Evolutionary conservation across 2,113 vertebrate genomes (phyloP).

Genomic region (Equus przewalskii): DNA sequence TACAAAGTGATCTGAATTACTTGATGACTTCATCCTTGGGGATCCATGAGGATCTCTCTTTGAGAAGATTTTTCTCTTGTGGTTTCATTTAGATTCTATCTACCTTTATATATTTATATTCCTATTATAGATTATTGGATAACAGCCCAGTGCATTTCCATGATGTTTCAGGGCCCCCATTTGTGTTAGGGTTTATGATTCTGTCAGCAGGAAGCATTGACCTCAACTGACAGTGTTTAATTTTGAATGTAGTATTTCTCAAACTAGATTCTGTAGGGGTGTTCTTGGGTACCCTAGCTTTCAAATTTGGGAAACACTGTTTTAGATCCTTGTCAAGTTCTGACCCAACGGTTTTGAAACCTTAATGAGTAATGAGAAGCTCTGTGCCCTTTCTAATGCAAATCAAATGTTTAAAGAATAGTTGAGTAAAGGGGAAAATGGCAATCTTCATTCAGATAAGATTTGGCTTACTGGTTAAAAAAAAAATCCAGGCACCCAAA

Average conservation of each 20-base stretch:
- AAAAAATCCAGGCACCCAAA: no score
- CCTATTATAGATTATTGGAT: background rate
- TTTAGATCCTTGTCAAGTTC: background rate
- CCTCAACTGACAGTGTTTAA: background rate
- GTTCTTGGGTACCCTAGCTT: background rate
- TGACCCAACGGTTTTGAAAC: background rate
- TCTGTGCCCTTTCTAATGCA: background rate
- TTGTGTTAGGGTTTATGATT: background rate
- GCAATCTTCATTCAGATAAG: background rate
- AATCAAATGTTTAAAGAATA: background rate
- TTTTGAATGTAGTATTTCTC: background rate
- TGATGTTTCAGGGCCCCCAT: no score
- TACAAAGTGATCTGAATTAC: background rate
- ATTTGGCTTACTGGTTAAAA: background rate
- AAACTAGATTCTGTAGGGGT: background rate
- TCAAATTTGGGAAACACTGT: background rate
- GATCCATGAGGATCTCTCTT: background rate
- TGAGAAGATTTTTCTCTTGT: background rate
- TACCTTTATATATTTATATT: background rate
- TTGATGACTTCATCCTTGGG: background rate
- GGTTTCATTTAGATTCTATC: background rate
- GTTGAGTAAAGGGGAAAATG: background rate
- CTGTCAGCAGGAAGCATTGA: background rate
- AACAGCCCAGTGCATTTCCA: background rate
- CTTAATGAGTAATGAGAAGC: background rate